Base-by-base conservation (phyloP, 2,797 vertebrate species). In the Aythya fuligula region DNA sequence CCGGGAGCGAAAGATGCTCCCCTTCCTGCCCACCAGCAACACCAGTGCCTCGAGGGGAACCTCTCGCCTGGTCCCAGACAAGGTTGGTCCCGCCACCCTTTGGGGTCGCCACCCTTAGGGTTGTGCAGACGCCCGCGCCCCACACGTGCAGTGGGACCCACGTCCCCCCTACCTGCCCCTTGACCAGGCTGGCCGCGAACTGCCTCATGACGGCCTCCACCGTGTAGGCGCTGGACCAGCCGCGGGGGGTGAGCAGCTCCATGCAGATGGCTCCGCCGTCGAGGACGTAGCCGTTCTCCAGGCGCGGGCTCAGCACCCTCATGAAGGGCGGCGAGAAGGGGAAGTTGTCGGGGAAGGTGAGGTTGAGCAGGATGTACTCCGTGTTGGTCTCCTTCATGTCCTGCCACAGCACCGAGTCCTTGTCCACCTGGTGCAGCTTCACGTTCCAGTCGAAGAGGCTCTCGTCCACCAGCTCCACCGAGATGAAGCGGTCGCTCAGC, bases 351-450 rank as follows among this genome's bases (percentile, higher is more conserved):
- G 99, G 99, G 98, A 99, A 99, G 98, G 99, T 99, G 98, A 99
- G 99, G 97, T 99, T 99, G 95, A 99, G 99, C 95, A 99, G 98
- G 95, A 99, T 99, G 98, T 98, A 99, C 98, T 99, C 99, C 87
- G 99, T 99, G 98, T 99, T 99, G 94, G 99, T 99, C 97, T 99
- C 99, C 98, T 99, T 99, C 99, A 99, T 99, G 99, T 99, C 99
- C 99, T 99, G 99, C 99, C 99, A 99, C 97, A 99, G 98, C 97
- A 99, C 99, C 77, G 99, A 99, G 98, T 99, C 99, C 98, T 99
- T 99, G 98, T 99, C 99, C 98, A 99, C 99, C 97, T 99, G 99
- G 98, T 99, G 99, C 98, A 99, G 98, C 98, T 99, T 99, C 97
- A 99, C 99, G 97, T 99, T 99, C 99, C 99, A 99, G 98, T 99